Conservation (phyloP, 1,140 invertebrate genomes). For the Drosophila lowei region DNA sequence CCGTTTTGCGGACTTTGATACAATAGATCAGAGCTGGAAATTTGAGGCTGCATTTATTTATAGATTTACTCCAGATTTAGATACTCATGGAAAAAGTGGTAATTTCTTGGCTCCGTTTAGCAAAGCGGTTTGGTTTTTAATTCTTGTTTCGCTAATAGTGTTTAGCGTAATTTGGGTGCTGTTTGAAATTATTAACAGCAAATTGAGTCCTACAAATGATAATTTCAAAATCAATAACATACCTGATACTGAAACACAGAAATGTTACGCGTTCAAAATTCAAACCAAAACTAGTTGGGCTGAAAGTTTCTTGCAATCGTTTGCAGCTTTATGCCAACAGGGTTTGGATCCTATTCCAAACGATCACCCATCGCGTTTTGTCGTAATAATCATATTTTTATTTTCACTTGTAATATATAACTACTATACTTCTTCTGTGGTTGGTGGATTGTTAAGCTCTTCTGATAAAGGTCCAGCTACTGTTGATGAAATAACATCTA, state of each 20-base stretch:
- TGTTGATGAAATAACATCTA: conserved; percentile 65
- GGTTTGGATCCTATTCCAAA: conserved; percentile 65
- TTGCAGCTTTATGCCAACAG: conserved; percentile 75
- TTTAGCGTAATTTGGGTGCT: conserved; percentile 59
- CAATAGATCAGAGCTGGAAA: conserved; percentile 78
- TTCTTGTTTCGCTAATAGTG: conserved; percentile 29
- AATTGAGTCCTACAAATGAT: background rate
- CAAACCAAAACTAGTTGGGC: conserved; percentile 29
- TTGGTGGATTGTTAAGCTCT: conserved; percentile 74
- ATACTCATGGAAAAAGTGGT: conserved; percentile 59
- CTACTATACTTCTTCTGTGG: conserved; percentile 80
- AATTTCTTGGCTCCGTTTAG: conserved; percentile 75
- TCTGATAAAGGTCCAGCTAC: conserved; percentile 64
- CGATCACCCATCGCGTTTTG: conserved; percentile 53
- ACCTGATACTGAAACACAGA: too few relatives aligned
- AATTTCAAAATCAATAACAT: background rate
- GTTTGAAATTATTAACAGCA: conserved; percentile 43
- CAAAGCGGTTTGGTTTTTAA: conserved; percentile 61
- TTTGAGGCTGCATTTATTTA: conserved; percentile 76
- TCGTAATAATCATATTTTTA: conserved; percentile 68
- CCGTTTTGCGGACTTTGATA: conserved; percentile 75
- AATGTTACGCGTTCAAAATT: background rate
- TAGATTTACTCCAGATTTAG: conserved; percentile 70
- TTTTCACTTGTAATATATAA: conserved; percentile 79
- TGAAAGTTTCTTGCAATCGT: conserved; percentile 49